Percentiles rank a stretch among this genome's conserved stretches.
Evolutionary conservation across 2,113 vertebrate genomes (phyloP).

Genomic region (Montifringilla adamsi): DNA sequence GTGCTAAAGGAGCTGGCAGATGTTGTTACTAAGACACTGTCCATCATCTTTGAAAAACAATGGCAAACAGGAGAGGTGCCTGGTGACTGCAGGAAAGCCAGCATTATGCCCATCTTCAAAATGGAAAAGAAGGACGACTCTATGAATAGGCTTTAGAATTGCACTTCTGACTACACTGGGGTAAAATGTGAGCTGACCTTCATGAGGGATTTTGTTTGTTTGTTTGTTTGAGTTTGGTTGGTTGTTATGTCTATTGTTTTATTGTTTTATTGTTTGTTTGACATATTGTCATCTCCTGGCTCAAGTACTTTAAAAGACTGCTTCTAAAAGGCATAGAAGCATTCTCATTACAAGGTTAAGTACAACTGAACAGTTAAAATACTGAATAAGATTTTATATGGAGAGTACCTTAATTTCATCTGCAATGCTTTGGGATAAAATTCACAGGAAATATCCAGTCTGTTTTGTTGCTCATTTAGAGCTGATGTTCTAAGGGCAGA

Average conservation of each 20-base stretch:
- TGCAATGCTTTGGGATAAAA: background rate
- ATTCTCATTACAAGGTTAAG: background rate
- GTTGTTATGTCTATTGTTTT: background rate
- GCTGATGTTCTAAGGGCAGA: background rate
- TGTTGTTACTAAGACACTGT: background rate
- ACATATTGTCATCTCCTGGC: background rate
- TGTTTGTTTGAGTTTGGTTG: background rate
- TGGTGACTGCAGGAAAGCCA: background rate
- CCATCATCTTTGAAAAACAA: background rate
- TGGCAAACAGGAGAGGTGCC: background rate
- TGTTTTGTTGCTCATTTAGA: background rate
- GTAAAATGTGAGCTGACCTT: background rate
- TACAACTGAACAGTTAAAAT: background rate
- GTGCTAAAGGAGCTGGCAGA: background rate
- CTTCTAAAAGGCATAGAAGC: background rate
- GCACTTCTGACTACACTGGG: background rate
- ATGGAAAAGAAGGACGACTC: background rate
- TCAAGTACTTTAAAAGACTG: background rate
- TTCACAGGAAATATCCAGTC: background rate
- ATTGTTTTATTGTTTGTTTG: background rate
- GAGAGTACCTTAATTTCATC: background rate
- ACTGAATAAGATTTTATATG: background rate
- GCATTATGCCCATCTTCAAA: background rate
- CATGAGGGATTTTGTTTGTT: background rate
- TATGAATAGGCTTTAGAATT: background rate